These are phyloP conservation scores for Melanotus villosus DNA, from an alignment of 2,888 invertebrate species.

Conservation along the genomic window DNA sequence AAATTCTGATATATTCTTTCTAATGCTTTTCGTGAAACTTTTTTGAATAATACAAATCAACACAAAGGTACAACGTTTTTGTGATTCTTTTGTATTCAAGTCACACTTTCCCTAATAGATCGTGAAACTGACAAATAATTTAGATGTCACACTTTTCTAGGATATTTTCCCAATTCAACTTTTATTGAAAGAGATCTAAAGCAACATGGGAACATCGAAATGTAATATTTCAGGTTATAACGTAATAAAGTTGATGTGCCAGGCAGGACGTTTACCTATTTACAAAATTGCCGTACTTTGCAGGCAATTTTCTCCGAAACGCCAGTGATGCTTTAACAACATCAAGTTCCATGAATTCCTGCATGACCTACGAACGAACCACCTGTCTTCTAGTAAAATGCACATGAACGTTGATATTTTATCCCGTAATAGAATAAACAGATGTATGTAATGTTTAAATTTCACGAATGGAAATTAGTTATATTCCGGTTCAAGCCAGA, in stretches of 20 bases:
- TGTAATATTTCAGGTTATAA: conserved; percentile 21
- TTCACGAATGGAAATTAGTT: neutral
- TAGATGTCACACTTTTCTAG: no score
- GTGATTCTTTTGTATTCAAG: no score
- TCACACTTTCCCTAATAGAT: no score
- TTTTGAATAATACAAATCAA: no score
- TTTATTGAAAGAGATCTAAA: conserved; percentile 3
- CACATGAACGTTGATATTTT: neutral
- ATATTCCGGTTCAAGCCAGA: neutral
- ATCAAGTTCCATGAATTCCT: conserved; percentile 10
- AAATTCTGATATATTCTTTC: no score
- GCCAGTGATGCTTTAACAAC: conserved; percentile 5
- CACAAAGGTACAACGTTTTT: no score
- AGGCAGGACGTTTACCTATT: conserved; percentile 22
- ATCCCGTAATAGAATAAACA: neutral
- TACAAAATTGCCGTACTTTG: conserved; percentile 25
- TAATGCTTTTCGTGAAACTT: no score
- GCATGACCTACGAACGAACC: conserved; percentile 3
- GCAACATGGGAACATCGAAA: conserved; percentile 10
- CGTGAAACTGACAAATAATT: no score
- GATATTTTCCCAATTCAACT: no score
- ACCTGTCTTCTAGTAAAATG: neutral
- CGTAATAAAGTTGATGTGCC: conserved; percentile 15
- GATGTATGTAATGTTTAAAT: neutral
- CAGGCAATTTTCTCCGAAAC: conserved; percentile 24